Evolutionary conservation across 2,888 invertebrate genomes (phyloP), one percentile per base, ranked within the genome.

Genomic region (Drosophila mayaguana): DNA sequence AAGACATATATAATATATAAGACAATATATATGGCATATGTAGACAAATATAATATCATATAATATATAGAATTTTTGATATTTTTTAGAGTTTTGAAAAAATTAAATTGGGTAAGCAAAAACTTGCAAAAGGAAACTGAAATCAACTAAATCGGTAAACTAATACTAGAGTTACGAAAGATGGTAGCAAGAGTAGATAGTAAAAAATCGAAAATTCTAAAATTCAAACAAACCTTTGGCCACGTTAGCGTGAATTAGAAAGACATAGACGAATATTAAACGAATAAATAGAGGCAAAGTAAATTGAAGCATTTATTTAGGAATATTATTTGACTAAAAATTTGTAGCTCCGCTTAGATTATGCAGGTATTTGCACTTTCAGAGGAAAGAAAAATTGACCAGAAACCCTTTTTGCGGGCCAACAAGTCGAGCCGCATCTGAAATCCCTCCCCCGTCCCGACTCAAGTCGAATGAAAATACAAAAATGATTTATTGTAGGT

Each of bases 401-500:
- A 20, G 42, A 54, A 73, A 68, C 68, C 75, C 75, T 64, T 76
- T 76, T 55, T 32, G 28, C 6, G 28, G 63, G 53, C 45, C 56
- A 28, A 67, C 25, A 57, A 51, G 20, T 53, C 38, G 40, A 14
- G 51, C 22, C 20, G 1, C 46, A 36, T 5, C 46, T 48, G 25
- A 48, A 48, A n/a, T n/a, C 54, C 11, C n/a, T 3, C 14, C 14
- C n/a, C 16, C 36, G 6, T 32, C 0, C 32, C 43, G 48, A 28
- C 48, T 48, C 51, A 45, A 63, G 32, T 43, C 68, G 68, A 68
- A 76, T 57, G 62, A 32, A 76, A 72, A 70, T 66, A 80, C 79
- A 54, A 87, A 91, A 87, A 91, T 91, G 91, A 91, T 91, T 91
- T 91, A 91, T 91, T 92, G 91, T 90, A 90, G 90, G 85, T 87